These are phyloP conservation scores for Unio pictorum DNA, from an alignment of 2,888 invertebrate species.

Conservation along the genomic window DNA sequence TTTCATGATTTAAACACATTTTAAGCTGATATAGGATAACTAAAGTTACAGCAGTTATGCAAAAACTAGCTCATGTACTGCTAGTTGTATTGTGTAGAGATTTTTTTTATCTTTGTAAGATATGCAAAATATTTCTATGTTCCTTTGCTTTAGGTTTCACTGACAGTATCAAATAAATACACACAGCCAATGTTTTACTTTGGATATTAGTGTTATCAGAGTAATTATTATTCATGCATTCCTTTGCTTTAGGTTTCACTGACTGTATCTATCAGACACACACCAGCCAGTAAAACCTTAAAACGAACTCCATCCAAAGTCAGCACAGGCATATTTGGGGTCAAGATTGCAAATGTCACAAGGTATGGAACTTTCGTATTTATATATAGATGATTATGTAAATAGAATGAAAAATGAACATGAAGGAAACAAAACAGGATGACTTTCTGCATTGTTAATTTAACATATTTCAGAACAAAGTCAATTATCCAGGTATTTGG, in stretches of 20 bases:
- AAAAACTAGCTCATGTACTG: too few relatives aligned
- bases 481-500: too few relatives aligned
- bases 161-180: too few relatives aligned
- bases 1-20: too few relatives aligned
- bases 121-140: too few relatives aligned
- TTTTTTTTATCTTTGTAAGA: too few relatives aligned
- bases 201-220: not conserved
- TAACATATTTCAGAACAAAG: too few relatives aligned
- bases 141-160: too few relatives aligned
- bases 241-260: slow-evolving; percentile 74
- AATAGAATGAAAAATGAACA: not conserved
- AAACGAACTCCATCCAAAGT: slow-evolving; percentile 89
- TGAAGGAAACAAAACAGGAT: not conserved
- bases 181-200: not conserved
- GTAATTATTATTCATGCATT: not conserved
- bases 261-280: slow-evolving; percentile 82
- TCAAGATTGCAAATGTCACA: slow-evolving; percentile 90
- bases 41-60: too few relatives aligned
- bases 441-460: too few relatives aligned
- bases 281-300: slow-evolving; percentile 88
- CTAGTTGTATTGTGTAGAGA: too few relatives aligned
- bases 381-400: not conserved
- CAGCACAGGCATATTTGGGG: slow-evolving; percentile 90
- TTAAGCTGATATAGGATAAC: too few relatives aligned
- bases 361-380: slow-evolving; percentile 78